Percentiles rank a stretch among this genome's conserved stretches.
These are phyloP conservation scores for Osmoderma eremita DNA, from an alignment of 2,888 invertebrate species.

Conservation along the genomic window DNA sequence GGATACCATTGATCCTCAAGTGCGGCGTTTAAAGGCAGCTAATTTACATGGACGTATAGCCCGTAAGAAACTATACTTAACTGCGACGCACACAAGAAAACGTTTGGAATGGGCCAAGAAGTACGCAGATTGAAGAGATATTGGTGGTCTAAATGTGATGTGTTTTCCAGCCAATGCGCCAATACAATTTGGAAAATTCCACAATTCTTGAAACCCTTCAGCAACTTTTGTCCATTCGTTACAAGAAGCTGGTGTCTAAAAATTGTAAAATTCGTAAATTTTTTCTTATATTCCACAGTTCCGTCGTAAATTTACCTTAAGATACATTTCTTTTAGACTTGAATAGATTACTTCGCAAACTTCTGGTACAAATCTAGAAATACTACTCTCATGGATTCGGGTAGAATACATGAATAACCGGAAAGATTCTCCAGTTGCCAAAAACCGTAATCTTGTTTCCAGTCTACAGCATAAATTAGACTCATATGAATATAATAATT, in stretches of 20 bases:
- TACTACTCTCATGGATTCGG: conserved; percentile 41
- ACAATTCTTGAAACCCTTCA: conserved; percentile 39
- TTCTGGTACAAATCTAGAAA: conserved; percentile 41
- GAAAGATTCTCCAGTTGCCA: conserved; percentile 42
- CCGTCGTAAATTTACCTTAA: neutral
- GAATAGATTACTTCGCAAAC: conserved; percentile 36
- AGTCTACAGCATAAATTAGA: conserved; percentile 22
- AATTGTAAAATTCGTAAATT: neutral
- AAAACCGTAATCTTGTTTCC: conserved; percentile 37
- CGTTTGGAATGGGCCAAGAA: too few relatives aligned
- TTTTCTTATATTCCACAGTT: too few relatives aligned
- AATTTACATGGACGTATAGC: too few relatives aligned
- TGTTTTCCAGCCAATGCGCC: conserved; percentile 47
- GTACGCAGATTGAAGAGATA: conserved; percentile 40
- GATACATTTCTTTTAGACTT: conserved; percentile 9
- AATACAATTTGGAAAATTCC: conserved; percentile 51
- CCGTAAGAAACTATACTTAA: too few relatives aligned
- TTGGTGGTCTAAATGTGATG: conserved; percentile 44
- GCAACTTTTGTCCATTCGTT: conserved; percentile 22
- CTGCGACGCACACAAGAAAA: too few relatives aligned
- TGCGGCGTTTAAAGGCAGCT: too few relatives aligned
- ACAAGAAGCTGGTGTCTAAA: conserved; percentile 13
- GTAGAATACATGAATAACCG: conserved; percentile 41
- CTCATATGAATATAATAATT: conserved; percentile 9
- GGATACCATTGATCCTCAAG: too few relatives aligned